A percentile compares a stretch with the other conserved stretches of the same genome.
Evolutionary conservation across 2,113 vertebrate species (phyloP).

Genomic region (Hyperoodon ampullatus): DNA sequence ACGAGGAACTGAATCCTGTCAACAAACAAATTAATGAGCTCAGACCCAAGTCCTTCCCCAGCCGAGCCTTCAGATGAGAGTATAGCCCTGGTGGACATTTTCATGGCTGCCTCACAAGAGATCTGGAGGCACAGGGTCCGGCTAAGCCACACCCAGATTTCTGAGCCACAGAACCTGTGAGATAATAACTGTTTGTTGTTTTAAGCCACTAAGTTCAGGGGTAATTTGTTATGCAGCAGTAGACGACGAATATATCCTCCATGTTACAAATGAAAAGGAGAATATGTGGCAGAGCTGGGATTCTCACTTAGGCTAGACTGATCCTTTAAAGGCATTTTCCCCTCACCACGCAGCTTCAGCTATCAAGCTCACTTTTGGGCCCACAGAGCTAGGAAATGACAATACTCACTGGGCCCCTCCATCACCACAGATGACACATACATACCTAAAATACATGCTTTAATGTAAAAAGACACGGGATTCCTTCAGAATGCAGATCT

Average conservation of each 20-base stretch:
- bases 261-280: not conserved
- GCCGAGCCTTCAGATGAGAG: not conserved
- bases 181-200: not conserved
- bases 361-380: not conserved
- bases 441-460: not conserved
- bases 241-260: not conserved
- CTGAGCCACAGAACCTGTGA: not conserved
- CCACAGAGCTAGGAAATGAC: not conserved
- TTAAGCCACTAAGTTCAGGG: not conserved
- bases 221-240: not conserved
- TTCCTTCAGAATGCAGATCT: not conserved
- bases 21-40: fast-evolving
- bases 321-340: fast-evolving
- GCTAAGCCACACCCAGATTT: not conserved
- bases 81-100: fast-evolving
- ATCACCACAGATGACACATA: not conserved
- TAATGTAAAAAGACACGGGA: not conserved
- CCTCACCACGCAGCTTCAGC: not conserved
- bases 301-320: not conserved
- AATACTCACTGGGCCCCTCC: not conserved
- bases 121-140: not conserved
- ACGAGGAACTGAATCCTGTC: not conserved
- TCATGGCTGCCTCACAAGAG: not conserved
- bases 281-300: not conserved
- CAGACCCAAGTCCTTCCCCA: not conserved